Evolutionary conservation across 2,113 vertebrate species (phyloP), one percentile per base, ranked within the genome.

Genomic region (Galemys pyrenaicus): DNA sequence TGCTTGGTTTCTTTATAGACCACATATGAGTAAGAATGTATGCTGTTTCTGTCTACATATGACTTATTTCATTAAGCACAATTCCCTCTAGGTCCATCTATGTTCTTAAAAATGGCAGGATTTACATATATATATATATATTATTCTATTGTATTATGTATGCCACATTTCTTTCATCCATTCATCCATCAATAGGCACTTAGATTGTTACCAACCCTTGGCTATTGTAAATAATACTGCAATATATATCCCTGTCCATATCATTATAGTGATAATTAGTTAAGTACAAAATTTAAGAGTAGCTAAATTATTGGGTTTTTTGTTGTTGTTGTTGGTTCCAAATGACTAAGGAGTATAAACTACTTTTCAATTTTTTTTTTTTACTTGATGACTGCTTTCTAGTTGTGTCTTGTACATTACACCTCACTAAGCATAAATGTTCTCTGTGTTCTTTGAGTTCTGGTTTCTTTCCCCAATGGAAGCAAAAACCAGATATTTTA

Each of bases 401-500:
- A 92, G 15, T 94, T 62, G 60, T 86, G 73, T 92, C 82, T 95
- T 79, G 44, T 86, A 70, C 39, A 46, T 89, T 93, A 89, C 74
- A 87, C 62, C 85, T 94, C 56, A 75, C 82, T 81, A 95, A 97
- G 77, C 87, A 82, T 71, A 97, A 94, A 84, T 96, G 86, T 93
- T 83, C 85, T 78, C 93, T 91, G 35, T 9, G 1, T 51, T 94
- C 30, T 70, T 90, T 97, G 87, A 54, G 68, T 92, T 92, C 86
- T 95, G 81, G 24, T 92, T 89, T 96, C 96, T 87, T 96, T 87
- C 37, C 56, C 65, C 88, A 54, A 3, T 56, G 97, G 95, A 96
- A 95, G 87, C 87, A 46, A 84, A 85, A 95, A 75, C 75, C 60
- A 92, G 95, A 84, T 96, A 94, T 97, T 98, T 97, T 97, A 98